phyloP scores from a whole-genome alignment of 2,888 invertebrate species.

The Mythimna ferrago region DNA sequence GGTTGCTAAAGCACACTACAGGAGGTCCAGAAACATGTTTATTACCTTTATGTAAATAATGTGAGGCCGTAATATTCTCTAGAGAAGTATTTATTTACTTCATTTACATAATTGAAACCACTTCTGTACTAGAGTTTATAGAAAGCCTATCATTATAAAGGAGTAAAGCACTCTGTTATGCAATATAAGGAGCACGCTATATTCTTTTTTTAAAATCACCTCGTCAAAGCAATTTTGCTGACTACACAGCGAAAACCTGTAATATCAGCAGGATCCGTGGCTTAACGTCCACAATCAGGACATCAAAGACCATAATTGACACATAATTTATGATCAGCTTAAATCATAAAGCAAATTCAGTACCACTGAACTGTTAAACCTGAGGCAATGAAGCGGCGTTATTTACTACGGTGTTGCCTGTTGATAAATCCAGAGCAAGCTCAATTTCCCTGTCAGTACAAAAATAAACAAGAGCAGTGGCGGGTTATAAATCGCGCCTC shows the following conservation, averaged over 20 bases:
- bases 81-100: constrained; percentile 35
- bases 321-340: constrained; percentile 57
- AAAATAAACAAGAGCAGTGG: constrained; percentile 69
- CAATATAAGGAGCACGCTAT: constrained; percentile 16
- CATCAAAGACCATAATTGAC: constrained; percentile 47
- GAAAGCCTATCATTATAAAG: constrained; percentile 25
- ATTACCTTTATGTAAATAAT: constrained; percentile 37
- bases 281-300: constrained; percentile 24
- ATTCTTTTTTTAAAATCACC: constrained; percentile 34
- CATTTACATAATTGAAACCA: constrained; percentile 47
- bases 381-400: constrained; percentile 55
- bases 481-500: constrained; percentile 67
- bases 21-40: constrained; percentile 33
- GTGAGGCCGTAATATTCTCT: constrained; percentile 11
- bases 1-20: constrained; percentile 14
- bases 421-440: constrained; percentile 60
- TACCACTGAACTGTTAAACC: constrained; percentile 55
- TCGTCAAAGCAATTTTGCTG: constrained; percentile 8
- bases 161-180: constrained; percentile 8
- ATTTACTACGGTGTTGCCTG: constrained; percentile 53
- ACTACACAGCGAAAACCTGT: constrained; percentile 14
- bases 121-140: neutral
- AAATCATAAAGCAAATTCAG: constrained; percentile 56
- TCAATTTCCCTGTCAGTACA: constrained; percentile 71
- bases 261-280: constrained; percentile 11